Base-by-base conservation (phyloP, 1,140 invertebrate genomes). In the Ptiloglossa arizonensis region DNA sequence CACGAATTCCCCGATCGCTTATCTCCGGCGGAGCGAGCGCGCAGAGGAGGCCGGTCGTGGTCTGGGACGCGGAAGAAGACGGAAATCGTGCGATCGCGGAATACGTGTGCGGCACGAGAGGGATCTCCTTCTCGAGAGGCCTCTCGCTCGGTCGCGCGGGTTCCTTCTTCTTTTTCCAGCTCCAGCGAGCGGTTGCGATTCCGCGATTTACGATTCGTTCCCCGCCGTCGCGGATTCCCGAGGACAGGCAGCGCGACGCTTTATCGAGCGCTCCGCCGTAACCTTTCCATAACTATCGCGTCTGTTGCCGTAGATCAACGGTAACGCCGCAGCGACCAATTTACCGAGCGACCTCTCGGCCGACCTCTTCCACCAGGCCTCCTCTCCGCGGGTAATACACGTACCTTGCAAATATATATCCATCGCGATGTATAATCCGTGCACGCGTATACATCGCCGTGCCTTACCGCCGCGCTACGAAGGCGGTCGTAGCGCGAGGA, bases 221-320 rank as follows among this genome's bases (percentile, higher is more conserved):
- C 57, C 68, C 60, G 82, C 80, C 63, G 81, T 84, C 82, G 71
- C 82, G 79, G 86, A 79, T 82, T 80, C 84, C 80, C 80, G 86
- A 83, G 80, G 88, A 89, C 86, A 88, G 71, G 80, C 81, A 84
- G 81, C 81, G 75, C 82, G 83, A 80, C 81, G 86, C 75, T 88
- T 88, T 88, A 83, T 86, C 81, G 86, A 89, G 77, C 84, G 81
- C 80, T 67, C 82, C 69, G 71, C 72, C 81, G 85, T 88, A 87
- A 89, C 87, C 87, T 89, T 89, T 89, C 86, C 88, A 89, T 89
- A 89, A 89, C 87, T 88, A 90, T 89, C 86, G 84, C 88, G 87
- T 85, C 84, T 82, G 80, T 85, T 88, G 86, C 86, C 86, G 86
- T 90, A 90, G 88, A 90, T 90, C 88, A 90, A 86, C 86, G 86